These are phyloP conservation scores for Meriones psammophilus DNA, from an alignment of 2,797 vertebrate genomes.

Conservation along the genomic window DNA sequence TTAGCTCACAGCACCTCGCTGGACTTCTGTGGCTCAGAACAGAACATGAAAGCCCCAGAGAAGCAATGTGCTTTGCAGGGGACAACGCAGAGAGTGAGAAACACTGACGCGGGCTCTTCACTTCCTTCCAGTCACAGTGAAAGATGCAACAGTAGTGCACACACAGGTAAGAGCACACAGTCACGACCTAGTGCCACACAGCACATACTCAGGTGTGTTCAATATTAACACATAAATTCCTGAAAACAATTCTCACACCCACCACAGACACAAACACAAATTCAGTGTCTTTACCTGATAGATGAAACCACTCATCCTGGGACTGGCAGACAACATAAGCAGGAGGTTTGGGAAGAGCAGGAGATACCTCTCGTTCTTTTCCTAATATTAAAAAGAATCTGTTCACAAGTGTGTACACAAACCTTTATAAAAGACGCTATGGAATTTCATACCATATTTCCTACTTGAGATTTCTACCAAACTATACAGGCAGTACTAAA, in stretches of 20 bases:
- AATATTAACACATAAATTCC: neutral
- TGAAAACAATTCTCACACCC: neutral
- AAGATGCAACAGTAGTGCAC: neutral
- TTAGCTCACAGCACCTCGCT: neutral
- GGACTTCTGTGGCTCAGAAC: neutral
- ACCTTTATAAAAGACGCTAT: neutral
- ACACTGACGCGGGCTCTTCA: accelerated
- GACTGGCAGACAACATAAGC: constrained; percentile 97
- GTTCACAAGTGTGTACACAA: neutral
- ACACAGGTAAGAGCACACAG: accelerated
- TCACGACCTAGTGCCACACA: accelerated
- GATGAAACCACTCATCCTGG: constrained; percentile 99
- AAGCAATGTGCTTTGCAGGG: neutral
- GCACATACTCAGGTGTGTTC: accelerated
- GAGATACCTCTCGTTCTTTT: constrained; percentile 98
- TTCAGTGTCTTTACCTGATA: constrained; percentile 93
- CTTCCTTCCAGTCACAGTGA: neutral
- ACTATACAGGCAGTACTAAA: constrained; percentile 2
- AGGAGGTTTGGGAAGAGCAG: constrained; percentile 97
- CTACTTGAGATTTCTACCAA: neutral
- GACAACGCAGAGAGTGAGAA: accelerated
- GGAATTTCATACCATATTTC: neutral
- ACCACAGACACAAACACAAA: neutral
- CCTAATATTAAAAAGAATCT: constrained; percentile 87
- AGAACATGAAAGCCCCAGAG: neutral